These are phyloP conservation scores for Abscondita cerata DNA, from an alignment of 2,888 invertebrate genomes.

Conservation along the genomic window DNA sequence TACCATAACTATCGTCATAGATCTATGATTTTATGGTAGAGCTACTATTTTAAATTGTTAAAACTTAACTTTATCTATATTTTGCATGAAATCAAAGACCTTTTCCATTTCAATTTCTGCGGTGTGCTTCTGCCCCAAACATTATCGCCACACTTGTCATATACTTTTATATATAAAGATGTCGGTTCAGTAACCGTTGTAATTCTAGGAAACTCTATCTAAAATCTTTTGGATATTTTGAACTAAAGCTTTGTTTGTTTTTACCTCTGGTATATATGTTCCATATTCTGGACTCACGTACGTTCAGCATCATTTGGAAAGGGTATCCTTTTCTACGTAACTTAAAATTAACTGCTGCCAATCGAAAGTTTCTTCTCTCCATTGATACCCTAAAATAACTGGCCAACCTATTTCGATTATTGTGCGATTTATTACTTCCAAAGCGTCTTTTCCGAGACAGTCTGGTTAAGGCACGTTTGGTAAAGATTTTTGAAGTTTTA, in stretches of 20 bases:
- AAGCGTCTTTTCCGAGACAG: conserved; percentile 28
- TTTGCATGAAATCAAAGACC: conserved; percentile 43
- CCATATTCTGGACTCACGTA: conserved; percentile 47
- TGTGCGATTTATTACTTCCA: conserved; percentile 37
- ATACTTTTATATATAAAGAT: conserved; percentile 26
- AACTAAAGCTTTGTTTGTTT: neutral
- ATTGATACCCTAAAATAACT: conserved; percentile 39
- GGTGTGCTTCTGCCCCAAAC: conserved; percentile 39
- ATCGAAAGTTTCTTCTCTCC: conserved; percentile 41
- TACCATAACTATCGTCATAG: neutral
- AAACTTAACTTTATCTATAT: conserved; percentile 40
- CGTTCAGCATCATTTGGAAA: conserved; percentile 41
- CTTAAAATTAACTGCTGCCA: conserved; percentile 45
- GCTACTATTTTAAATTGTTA: too few species aligned
- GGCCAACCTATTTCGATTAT: conserved; percentile 47
- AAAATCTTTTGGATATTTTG: conserved; percentile 1
- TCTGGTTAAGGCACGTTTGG: conserved; percentile 41
- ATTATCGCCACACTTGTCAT: conserved; percentile 43
- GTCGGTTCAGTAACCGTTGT: neutral
- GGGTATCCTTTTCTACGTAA: conserved; percentile 44
- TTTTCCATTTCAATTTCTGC: conserved; percentile 40
- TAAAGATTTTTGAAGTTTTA: conserved; percentile 34
- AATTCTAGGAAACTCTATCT: conserved; percentile 5
- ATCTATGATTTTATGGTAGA: too few species aligned
- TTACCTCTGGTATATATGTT: neutral